phyloP scores from a whole-genome alignment of 2,888 invertebrate species.

The Artemia sinica region DNA sequence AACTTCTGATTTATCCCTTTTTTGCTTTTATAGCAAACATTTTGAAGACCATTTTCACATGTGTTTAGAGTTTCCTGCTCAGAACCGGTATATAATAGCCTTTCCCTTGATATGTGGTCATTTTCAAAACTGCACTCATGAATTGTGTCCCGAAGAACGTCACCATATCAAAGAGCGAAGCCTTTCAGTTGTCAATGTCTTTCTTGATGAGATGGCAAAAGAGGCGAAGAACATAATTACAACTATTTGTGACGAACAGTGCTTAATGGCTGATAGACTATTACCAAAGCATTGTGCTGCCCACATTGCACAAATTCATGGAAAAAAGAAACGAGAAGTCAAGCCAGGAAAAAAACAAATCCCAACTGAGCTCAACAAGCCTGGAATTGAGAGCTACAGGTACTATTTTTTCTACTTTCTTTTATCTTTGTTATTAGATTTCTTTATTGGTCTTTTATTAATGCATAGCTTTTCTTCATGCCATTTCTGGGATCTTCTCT shows the following conservation, averaged over 20 bases:
- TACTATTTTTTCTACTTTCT: neutral
- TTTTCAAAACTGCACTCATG: conserved; percentile 93
- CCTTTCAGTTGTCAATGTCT: conserved; percentile 87
- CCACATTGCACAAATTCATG: conserved; percentile 66
- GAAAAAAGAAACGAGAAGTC: conserved; percentile 80
- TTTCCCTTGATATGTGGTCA: conserved; percentile 96
- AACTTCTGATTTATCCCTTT: conserved; percentile 89
- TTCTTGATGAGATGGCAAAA: conserved; percentile 95
- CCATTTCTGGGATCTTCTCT: too few relatives aligned
- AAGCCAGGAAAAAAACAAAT: conserved; percentile 52
- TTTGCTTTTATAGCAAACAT: conserved; percentile 91
- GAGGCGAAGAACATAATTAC: conserved; percentile 97
- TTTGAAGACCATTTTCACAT: conserved; percentile 96
- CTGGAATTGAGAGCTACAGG: conserved; percentile 86
- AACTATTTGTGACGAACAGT: conserved; percentile 94
- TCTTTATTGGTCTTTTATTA: too few relatives aligned
- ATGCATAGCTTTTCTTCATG: too few relatives aligned
- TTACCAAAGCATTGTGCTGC: conserved; percentile 88
- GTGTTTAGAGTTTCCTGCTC: conserved; percentile 96
- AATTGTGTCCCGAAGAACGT: conserved; percentile 92
- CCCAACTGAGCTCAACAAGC: conserved; percentile 65
- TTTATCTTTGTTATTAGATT: too few relatives aligned
- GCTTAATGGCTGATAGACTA: conserved; percentile 83
- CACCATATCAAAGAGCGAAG: conserved; percentile 90
- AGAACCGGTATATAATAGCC: conserved; percentile 90